phyloP scores from a whole-genome alignment of 1,140 invertebrate species.

The Drosophila athabasca region DNA sequence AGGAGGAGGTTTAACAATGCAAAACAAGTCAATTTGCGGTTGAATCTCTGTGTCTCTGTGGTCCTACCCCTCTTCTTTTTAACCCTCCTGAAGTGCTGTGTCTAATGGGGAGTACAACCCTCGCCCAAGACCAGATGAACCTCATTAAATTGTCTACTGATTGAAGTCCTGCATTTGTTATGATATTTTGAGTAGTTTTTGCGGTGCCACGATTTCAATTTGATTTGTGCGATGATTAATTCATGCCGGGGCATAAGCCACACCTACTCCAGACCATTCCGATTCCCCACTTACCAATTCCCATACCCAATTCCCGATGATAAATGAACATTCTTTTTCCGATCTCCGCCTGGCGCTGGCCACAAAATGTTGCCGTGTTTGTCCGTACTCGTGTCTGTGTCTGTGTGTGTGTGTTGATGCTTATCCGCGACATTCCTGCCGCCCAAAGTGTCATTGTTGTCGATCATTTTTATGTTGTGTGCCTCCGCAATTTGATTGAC shows the following conservation, averaged over 20 bases:
- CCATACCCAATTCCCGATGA: slow-evolving; percentile 37
- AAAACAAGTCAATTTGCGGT: slow-evolving; percentile 67
- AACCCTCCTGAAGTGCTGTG: slow-evolving; percentile 8
- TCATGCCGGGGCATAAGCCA: slow-evolving; percentile 67
- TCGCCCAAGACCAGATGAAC: neutral
- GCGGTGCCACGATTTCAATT: slow-evolving; percentile 59
- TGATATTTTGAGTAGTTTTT: slow-evolving; percentile 57
- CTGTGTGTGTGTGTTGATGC: slow-evolving; percentile 40
- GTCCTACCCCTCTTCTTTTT: neutral
- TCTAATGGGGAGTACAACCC: slow-evolving; percentile 49
- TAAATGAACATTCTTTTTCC: slow-evolving; percentile 61
- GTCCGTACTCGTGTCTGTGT: slow-evolving; percentile 3
- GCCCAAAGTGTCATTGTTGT: slow-evolving; percentile 81
- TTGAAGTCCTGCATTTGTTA: slow-evolving; percentile 54
- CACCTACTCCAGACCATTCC: slow-evolving; percentile 39
- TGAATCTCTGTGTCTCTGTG: neutral
- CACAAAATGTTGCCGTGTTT: no score
- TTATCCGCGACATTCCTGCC: slow-evolving; percentile 81
- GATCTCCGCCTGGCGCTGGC: slow-evolving; percentile 30
- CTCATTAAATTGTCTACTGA: slow-evolving; percentile 55
- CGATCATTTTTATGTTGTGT: slow-evolving; percentile 75
- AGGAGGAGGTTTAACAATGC: slow-evolving; percentile 15
- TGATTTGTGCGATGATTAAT: slow-evolving; percentile 70
- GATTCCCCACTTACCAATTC: slow-evolving; percentile 4
- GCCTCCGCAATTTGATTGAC: slow-evolving; percentile 65